Percentiles rank a stretch among this genome's conserved stretches.
phyloP scores from a whole-genome alignment of 1,140 invertebrate genomes.

The Panonychus citri region DNA sequence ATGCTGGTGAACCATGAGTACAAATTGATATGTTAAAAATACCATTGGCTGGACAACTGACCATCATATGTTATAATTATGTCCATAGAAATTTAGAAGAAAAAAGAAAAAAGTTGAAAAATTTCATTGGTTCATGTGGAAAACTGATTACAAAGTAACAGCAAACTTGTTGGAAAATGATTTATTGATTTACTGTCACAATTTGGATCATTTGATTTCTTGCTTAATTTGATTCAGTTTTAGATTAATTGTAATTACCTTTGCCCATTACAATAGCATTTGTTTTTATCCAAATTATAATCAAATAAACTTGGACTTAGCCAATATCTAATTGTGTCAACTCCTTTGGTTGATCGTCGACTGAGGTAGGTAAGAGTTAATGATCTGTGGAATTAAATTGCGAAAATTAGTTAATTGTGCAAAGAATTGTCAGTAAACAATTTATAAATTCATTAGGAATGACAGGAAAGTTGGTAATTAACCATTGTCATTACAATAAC shows the following conservation, averaged over 20 bases:
- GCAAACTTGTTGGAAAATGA: not conserved
- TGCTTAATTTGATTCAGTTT: no score
- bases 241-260: no score
- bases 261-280: slow-evolving; percentile 6
- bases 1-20: slow-evolving; percentile 5
- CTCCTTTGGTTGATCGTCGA: not conserved
- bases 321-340: slow-evolving; percentile 4
- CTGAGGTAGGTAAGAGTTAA: not conserved
- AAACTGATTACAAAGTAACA: not conserved
- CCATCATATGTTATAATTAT: not conserved
- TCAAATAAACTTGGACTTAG: not conserved
- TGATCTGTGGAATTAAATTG: not conserved
- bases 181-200: no score
- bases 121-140: not conserved
- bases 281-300: slow-evolving; percentile 6
- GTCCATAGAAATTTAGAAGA: not conserved
- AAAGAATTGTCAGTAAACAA: no score
- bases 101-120: not conserved
- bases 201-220: no score
- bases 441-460: no score
- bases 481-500: no score
- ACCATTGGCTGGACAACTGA: slow-evolving; percentile 10
- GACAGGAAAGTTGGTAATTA: no score
- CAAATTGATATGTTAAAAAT: slow-evolving; percentile 6
- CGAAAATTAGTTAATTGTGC: not conserved